Percentiles rank a stretch among this genome's conserved stretches.
phyloP scores from a whole-genome alignment of 1,140 invertebrate genomes.

The Hylaeus anthracinus region DNA sequence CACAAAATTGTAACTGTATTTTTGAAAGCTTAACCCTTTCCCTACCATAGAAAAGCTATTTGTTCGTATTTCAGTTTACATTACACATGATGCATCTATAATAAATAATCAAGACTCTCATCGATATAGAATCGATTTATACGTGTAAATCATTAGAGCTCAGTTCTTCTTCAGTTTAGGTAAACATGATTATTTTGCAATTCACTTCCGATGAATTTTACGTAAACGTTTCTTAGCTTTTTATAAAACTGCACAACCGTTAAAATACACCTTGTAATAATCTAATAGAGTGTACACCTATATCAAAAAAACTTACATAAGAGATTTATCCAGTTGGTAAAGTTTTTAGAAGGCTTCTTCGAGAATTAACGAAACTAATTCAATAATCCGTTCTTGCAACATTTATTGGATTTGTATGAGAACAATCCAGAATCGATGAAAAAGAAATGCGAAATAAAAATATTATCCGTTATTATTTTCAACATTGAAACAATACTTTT shows the following conservation, averaged over 20 bases:
- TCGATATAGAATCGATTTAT: not conserved
- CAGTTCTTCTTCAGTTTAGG: not conserved
- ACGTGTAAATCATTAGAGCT: not conserved
- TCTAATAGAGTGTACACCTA: slow-evolving; percentile 18
- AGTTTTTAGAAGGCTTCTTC: slow-evolving; percentile 72
- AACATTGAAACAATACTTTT: not conserved
- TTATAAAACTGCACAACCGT: not conserved
- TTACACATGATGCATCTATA: not conserved
- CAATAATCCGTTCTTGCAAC: slow-evolving; percentile 70
- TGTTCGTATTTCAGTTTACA: not conserved
- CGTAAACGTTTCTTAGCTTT: not conserved
- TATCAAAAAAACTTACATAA: slow-evolving; percentile 62
- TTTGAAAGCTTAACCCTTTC: slow-evolving; percentile 16
- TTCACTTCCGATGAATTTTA: not conserved
- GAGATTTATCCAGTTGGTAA: slow-evolving; percentile 67
- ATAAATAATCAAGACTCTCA: not conserved
- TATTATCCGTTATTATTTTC: slow-evolving; percentile 12
- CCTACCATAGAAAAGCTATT: slow-evolving; percentile 5
- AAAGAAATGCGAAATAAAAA: slow-evolving; percentile 7
- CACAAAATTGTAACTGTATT: slow-evolving; percentile 9
- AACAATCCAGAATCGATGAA: slow-evolving; percentile 55
- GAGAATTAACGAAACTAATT: slow-evolving; percentile 67
- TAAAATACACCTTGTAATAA: slow-evolving; percentile 1
- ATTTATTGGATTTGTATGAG: slow-evolving; percentile 72
- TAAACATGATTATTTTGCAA: not conserved